These are phyloP conservation scores for Notechis scutatus DNA, from an alignment of 2,113 vertebrate genomes.

Conservation along the genomic window DNA sequence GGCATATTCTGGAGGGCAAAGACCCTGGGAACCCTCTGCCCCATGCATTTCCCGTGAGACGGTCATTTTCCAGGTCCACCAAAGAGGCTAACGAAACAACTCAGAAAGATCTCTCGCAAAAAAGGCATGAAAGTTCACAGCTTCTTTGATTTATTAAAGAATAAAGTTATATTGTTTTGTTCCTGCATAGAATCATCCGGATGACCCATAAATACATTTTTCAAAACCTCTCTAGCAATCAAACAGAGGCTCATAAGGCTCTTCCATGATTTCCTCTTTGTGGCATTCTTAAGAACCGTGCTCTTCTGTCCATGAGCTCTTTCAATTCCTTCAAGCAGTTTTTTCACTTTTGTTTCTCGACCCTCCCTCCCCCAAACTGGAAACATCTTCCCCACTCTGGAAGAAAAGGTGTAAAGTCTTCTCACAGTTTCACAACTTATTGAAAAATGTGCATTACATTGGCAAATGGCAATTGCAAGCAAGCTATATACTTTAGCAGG, in stretches of 20 bases:
- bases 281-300: slow-evolving; percentile 58
- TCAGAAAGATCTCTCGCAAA: background rate
- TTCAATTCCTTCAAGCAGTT: slow-evolving; percentile 30
- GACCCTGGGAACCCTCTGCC: too few relatives aligned
- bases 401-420: slow-evolving; percentile 53
- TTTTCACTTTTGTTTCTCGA: background rate
- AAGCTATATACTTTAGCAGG: slow-evolving; percentile 51
- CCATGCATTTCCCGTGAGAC: background rate
- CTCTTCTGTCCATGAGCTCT: slow-evolving; percentile 38
- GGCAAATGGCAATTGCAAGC: slow-evolving; percentile 52
- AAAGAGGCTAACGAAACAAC: background rate
- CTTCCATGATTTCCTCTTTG: slow-evolving; percentile 23
- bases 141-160: slow-evolving; percentile 56
- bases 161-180: slow-evolving; percentile 52
- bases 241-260: slow-evolving; percentile 30
- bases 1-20: background rate
- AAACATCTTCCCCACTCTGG: slow-evolving; percentile 42
- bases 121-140: slow-evolving; percentile 31
- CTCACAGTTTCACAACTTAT: slow-evolving; percentile 57
- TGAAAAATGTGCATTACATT: slow-evolving; percentile 57
- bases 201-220: slow-evolving; percentile 48
- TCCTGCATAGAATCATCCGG: slow-evolving; percentile 39
- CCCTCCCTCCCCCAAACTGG: slow-evolving; percentile 26
- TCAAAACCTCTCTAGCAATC: slow-evolving; percentile 46
- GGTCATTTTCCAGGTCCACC: background rate